Percentiles rank a stretch among this genome's conserved stretches.
Conservation (phyloP, 2,797 vertebrate species). For the Accipiter badius region DNA sequence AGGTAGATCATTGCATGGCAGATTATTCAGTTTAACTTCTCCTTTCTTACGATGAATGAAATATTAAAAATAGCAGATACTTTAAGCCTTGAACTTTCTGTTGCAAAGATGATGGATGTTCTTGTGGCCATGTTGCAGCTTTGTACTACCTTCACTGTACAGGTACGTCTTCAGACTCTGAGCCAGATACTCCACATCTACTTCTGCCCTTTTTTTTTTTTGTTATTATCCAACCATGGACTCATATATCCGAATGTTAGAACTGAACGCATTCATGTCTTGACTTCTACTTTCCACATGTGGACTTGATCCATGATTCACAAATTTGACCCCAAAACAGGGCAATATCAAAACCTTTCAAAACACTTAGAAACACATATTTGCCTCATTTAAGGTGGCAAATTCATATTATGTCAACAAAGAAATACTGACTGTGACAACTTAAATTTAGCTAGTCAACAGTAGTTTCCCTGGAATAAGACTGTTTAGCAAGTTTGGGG, state of each 20-base stretch:
- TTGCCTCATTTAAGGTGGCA: background rate
- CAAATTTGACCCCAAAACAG: background rate
- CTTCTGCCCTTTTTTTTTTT: background rate
- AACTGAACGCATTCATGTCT: background rate
- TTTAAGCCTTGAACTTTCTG: background rate
- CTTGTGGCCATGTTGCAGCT: background rate
- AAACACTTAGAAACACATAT: background rate
- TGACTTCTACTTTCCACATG: background rate
- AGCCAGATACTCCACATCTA: background rate
- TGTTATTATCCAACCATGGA: background rate
- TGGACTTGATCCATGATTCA: background rate
- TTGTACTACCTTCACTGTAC: background rate
- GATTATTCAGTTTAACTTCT: background rate
- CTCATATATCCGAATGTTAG: background rate
- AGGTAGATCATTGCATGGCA: background rate
- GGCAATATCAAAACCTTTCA: background rate
- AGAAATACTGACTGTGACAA: background rate
- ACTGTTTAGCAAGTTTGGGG: background rate
- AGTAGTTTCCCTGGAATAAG: background rate
- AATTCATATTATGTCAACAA: background rate
- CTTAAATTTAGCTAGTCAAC: background rate
- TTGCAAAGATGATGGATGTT: background rate
- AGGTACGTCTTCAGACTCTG: background rate
- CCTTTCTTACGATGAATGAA: background rate
- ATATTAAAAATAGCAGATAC: background rate